phyloP scores from a whole-genome alignment of 2,113 vertebrate species.

The Lichenostomus cassidix region DNA sequence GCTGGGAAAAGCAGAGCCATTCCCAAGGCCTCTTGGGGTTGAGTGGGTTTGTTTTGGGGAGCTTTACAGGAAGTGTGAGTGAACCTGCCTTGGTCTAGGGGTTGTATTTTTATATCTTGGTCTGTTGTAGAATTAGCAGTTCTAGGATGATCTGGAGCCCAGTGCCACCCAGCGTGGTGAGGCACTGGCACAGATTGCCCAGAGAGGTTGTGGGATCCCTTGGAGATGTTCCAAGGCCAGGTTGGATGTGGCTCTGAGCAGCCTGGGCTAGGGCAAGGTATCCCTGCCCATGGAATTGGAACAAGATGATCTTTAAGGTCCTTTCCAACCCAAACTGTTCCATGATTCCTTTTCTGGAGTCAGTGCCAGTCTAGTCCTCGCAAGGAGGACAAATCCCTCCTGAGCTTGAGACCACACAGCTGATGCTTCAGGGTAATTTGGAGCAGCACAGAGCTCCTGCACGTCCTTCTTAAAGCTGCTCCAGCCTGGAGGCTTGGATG shows the following conservation, averaged over 20 bases:
- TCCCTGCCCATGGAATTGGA: neutral
- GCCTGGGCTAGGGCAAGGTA: neutral
- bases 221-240: neutral
- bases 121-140: neutral
- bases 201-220: neutral
- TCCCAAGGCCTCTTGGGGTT: neutral
- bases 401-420: neutral
- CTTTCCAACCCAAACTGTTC: neutral
- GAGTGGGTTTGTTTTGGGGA: neutral
- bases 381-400: neutral
- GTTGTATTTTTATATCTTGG: neutral
- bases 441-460: neutral
- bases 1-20: neutral
- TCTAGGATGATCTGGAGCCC: neutral
- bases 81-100: neutral
- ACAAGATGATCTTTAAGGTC: neutral
- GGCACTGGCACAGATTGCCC: neutral
- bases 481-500: neutral
- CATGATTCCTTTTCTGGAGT: neutral
- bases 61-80: neutral
- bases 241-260: neutral
- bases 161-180: neutral
- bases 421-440: neutral
- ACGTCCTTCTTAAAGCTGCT: neutral
- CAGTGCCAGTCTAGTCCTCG: neutral